Percentiles rank a stretch among this genome's conserved stretches.
Conservation (phyloP, 2,797 vertebrate genomes). For the Pseudotriccus pelzelni region DNA sequence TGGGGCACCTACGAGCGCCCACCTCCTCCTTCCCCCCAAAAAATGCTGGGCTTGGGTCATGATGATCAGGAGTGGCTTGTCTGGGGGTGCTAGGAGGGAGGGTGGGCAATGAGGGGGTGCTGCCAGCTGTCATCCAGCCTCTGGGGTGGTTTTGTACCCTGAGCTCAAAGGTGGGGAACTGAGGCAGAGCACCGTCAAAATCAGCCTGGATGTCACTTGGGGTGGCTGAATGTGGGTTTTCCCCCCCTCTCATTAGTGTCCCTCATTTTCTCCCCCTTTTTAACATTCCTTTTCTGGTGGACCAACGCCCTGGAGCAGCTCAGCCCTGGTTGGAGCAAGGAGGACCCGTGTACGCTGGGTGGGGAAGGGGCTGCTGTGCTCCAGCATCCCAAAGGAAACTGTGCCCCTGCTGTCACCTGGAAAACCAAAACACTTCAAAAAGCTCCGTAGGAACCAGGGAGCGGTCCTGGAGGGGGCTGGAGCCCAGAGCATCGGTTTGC, state of each 20-base stretch:
- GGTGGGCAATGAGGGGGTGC: neutral
- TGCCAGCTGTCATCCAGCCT: fast-evolving
- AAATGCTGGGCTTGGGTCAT: neutral
- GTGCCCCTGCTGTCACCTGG: fast-evolving
- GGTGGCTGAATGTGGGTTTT: neutral
- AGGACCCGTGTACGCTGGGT: fast-evolving
- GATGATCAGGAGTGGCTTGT: fast-evolving
- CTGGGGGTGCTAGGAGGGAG: neutral
- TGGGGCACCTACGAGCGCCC: neutral
- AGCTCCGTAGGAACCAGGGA: fast-evolving
- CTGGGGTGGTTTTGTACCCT: neutral
- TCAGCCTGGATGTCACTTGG: neutral
- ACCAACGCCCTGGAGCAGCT: fast-evolving
- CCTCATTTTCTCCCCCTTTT: neutral
- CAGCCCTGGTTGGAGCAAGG: fast-evolving
- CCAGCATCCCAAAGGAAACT: fast-evolving
- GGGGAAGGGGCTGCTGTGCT: neutral
- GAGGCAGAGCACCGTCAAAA: neutral
- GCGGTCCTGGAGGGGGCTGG: neutral
- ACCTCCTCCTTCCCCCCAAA: fast-evolving
- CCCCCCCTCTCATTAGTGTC: fast-evolving
- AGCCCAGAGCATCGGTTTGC: fast-evolving
- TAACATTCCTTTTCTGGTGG: neutral
- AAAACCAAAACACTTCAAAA: neutral
- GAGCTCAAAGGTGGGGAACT: neutral